A percentile compares a stretch with the other conserved stretches of the same genome.
Evolutionary conservation across 2,113 vertebrate genomes (phyloP).

Genomic region (Lasiurus borealis): DNA sequence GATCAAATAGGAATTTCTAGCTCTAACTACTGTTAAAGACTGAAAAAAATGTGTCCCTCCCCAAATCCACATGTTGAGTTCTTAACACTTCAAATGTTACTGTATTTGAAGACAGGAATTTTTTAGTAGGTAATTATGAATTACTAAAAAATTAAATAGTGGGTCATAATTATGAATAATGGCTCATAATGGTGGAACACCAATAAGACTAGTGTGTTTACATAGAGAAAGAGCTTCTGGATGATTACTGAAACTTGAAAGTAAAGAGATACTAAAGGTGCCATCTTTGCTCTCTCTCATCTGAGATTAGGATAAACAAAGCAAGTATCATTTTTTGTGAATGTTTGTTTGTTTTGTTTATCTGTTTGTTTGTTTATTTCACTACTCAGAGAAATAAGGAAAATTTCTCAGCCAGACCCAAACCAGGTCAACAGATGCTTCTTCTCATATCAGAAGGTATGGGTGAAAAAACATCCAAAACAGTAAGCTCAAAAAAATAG

Average conservation of each 20-base stretch:
- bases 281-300: not conserved
- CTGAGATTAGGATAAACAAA: not conserved
- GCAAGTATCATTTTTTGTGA: too few relatives aligned
- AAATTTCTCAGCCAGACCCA: not conserved
- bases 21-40: not conserved
- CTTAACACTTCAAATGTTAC: not conserved
- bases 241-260: not conserved
- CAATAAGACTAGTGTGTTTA: not conserved
- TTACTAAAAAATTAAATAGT: too few relatives aligned
- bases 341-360: not conserved
- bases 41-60: not conserved
- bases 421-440: conserved; percentile 35
- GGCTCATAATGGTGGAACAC: not conserved
- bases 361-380: not conserved
- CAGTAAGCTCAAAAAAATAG: conserved; percentile 57
- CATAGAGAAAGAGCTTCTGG: not conserved
- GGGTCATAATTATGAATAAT: not conserved
- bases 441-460: conserved; percentile 42
- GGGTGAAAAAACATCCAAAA: conserved; percentile 45
- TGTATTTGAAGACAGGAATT: not conserved
- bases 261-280: not conserved
- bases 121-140: not conserved
- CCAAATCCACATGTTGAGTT: not conserved
- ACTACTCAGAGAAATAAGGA: not conserved
- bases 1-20: not conserved